Evolutionary conservation across 2,113 vertebrate genomes (phyloP), one percentile per base, ranked within the genome.

Genomic region (Lepidiolamprologus cunningtoni): DNA sequence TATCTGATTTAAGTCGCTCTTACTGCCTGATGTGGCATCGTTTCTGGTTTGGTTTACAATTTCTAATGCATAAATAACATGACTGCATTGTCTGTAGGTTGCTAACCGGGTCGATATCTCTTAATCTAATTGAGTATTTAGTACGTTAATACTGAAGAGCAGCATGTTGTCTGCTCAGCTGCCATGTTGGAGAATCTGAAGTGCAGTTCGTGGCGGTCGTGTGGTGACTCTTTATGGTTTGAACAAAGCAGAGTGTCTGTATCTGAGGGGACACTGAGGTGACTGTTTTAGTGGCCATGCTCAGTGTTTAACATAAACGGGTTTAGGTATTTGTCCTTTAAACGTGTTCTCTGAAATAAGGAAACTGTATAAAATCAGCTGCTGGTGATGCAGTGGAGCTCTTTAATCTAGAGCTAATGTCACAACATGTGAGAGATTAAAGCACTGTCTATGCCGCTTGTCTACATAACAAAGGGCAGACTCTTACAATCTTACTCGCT

Each of bases 401-500:
- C 87, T 87, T 91, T 89, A 92, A 86, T 91, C 83, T 86, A 10
- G 21, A 37, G 76, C 28, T 53, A 23, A 78, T 83, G 87, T 94
- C 89, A 91, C 89, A 84, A 87, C 83, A 80, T 83, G 88, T 89
- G 86, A 78, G 3, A 52, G 55, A 90, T 89, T 90, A 91, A 89
- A 87, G 81, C 61, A 16, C 21, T 76, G 82, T 80, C 82, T 81
- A 13, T 4, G 2, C 50, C 45, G 57, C 85, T 89, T 80, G 86
- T 89, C 91, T 89, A 78, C 80, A 91, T 91, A 88, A 90, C 86
- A 91, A 90, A 87, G 87, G 55, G 80, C 81, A 88, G 57, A 61
- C 23, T 84, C 86, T 71, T 87, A 86, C 83, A 86, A 55, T 80
- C 57, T 89, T 91, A 71, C 85, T 81, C 8, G 16, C 76, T 89